These are phyloP conservation scores for Perca schrenkii DNA, from an alignment of 2,113 vertebrate genomes.

Conservation along the genomic window DNA sequence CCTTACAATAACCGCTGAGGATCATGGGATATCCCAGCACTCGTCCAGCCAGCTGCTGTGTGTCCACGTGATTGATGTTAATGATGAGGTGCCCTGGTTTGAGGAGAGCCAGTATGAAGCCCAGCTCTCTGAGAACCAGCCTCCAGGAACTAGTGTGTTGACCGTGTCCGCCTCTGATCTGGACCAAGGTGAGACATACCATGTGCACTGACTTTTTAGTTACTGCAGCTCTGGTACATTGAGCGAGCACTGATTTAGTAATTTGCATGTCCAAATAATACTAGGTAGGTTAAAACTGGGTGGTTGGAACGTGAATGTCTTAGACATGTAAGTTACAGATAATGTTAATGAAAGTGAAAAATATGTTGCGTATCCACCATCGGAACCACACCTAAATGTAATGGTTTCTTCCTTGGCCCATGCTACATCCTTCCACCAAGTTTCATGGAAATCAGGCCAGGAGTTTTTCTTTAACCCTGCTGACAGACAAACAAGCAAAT, in stretches of 20 bases:
- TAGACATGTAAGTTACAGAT: neutral
- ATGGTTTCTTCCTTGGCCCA: no score
- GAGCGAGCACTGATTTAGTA: neutral
- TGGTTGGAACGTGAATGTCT: neutral
- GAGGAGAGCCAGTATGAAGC: conserved; percentile 88
- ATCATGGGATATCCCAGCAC: conserved; percentile 90
- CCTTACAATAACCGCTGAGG: conserved; percentile 90
- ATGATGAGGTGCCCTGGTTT: conserved; percentile 93
- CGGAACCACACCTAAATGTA: no score
- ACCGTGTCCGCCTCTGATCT: conserved; percentile 89
- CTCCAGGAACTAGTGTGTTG: conserved; percentile 86
- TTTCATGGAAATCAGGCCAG: no score
- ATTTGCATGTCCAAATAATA: neutral
- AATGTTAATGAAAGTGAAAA: no score
- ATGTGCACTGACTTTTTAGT: neutral
- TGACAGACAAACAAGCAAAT: no score
- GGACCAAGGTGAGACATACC: conserved; percentile 89
- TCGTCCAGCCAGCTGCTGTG: conserved; percentile 87
- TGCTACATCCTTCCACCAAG: no score
- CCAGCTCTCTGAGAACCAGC: conserved; percentile 90
- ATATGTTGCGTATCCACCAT: no score
- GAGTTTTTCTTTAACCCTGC: no score
- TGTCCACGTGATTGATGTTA: conserved; percentile 92
- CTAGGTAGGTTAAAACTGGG: neutral
- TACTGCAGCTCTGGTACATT: neutral